phyloP scores from a whole-genome alignment of 2,888 invertebrate genomes.

The Spisula solida region DNA sequence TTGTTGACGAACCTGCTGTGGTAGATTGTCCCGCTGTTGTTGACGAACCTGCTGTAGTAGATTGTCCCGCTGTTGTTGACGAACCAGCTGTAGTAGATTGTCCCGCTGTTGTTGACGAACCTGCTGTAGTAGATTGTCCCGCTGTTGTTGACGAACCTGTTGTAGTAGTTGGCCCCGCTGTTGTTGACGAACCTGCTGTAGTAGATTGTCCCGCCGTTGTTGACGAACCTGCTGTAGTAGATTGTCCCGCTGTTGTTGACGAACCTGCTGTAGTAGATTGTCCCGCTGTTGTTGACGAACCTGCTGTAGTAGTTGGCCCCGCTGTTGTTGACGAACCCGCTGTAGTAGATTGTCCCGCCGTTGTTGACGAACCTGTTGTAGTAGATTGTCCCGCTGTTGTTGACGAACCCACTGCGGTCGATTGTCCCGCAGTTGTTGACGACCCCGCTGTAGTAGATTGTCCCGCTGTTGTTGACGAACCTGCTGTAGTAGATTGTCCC shows the following conservation, averaged over 20 bases:
- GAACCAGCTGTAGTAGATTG: conserved; percentile 24
- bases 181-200: background rate
- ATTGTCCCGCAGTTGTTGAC: background rate
- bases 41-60: background rate
- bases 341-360: background rate
- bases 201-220: background rate
- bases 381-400: conserved; percentile 10
- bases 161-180: background rate
- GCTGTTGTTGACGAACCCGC: background rate
- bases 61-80: conserved; percentile 3
- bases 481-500: background rate
- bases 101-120: conserved; percentile 17
- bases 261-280: background rate
- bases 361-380: background rate
- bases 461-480: background rate
- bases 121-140: conserved; percentile 11
- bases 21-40: conserved; percentile 20
- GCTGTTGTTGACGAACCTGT: background rate
- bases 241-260: background rate
- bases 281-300: background rate
- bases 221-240: background rate
- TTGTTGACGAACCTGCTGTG: conserved; percentile 4
- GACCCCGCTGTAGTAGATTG: background rate
- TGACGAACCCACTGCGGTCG: background rate
- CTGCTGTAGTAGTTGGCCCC: conserved; percentile 19